These are phyloP conservation scores for Saccostrea cuccullata DNA, from an alignment of 1,140 invertebrate species.

Conservation along the genomic window DNA sequence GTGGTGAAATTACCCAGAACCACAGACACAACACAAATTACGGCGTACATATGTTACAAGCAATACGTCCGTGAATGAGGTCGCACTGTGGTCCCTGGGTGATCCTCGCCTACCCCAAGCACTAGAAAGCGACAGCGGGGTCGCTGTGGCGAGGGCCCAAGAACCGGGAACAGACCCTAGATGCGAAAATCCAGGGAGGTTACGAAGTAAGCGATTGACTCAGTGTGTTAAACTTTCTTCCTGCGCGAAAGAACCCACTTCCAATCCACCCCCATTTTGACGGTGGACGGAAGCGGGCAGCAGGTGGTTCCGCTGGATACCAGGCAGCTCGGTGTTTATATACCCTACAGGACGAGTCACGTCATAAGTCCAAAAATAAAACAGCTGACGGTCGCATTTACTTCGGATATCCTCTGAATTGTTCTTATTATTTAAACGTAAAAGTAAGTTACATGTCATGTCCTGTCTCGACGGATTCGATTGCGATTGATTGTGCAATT, in stretches of 20 bases:
- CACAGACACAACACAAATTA: conserved; percentile 21
- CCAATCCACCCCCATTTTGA: conserved; percentile 27
- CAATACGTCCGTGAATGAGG: neutral
- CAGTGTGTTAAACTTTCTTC: neutral
- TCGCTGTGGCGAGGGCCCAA: conserved; percentile 52
- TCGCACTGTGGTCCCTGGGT: conserved; percentile 50
- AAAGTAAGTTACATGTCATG: neutral
- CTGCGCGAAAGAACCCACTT: conserved; percentile 8
- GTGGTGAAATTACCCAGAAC: conserved; percentile 1
- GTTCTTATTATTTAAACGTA: neutral
- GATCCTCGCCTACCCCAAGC: conserved; percentile 54
- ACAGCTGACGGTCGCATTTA: neutral
- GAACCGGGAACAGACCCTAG: conserved; percentile 54
- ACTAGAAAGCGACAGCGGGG: conserved; percentile 48
- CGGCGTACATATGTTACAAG: neutral
- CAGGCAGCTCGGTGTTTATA: neutral
- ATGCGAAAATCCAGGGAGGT: conserved; percentile 30
- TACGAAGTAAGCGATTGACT: neutral
- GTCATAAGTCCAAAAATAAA: neutral
- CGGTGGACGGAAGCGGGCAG: neutral
- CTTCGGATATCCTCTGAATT: neutral
- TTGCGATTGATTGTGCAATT: neutral
- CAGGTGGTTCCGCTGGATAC: neutral
- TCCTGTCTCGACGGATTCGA: neutral
- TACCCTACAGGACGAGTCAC: neutral